Conservation (phyloP, 2,113 vertebrate species). For the Oxyruncus cristatus region DNA sequence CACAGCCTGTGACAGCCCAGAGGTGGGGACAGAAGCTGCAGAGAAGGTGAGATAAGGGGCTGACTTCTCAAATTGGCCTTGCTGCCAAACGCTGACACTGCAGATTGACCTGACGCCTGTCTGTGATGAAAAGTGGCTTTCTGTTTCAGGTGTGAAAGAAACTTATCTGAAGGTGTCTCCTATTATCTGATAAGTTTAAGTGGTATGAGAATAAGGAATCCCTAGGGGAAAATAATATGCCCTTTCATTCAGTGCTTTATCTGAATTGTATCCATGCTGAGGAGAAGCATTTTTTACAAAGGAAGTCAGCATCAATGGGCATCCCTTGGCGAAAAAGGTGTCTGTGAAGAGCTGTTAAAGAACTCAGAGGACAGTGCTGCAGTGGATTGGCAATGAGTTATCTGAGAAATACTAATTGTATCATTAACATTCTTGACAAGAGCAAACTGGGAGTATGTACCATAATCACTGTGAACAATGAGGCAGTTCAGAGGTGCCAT, state of each 20-base stretch:
- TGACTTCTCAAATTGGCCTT: not conserved
- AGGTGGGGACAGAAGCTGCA: not conserved
- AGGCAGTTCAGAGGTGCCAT: not conserved
- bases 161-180: not conserved
- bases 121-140: not conserved
- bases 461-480: not conserved
- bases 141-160: not conserved
- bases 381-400: not conserved
- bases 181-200: not conserved
- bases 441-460: not conserved
- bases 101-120: not conserved
- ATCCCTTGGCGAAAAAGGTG: not conserved
- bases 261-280: not conserved
- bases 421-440: slow-evolving; percentile 20
- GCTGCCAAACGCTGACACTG: not conserved
- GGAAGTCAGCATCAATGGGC: not conserved
- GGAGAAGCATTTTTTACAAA: not conserved
- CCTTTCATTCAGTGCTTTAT: not conserved
- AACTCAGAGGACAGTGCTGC: not conserved
- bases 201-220: not conserved
- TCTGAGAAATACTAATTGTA: not conserved
- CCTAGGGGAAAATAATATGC: accelerated
- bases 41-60: not conserved
- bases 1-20: not conserved
- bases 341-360: not conserved